Conservation (phyloP, 92 coral and sea anemone species). For the Siderastrea radians region DNA sequence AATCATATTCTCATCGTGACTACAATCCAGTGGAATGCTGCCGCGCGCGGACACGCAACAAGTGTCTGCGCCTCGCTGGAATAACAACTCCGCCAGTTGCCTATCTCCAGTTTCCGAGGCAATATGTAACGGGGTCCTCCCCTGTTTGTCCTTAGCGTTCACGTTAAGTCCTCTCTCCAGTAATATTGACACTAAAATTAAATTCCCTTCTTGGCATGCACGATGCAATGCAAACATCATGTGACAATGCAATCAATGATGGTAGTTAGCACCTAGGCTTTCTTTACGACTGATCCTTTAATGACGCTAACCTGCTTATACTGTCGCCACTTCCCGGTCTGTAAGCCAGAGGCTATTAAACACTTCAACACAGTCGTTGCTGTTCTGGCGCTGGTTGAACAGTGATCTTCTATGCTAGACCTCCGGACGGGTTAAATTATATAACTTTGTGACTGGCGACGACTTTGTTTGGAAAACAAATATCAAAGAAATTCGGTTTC, state of each 20-base stretch:
- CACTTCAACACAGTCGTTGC: not conserved
- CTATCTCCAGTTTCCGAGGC: slow-evolving; percentile 68
- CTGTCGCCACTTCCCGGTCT: not conserved
- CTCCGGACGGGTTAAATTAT: not conserved
- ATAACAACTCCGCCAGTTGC: slow-evolving; percentile 73
- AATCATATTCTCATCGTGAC: slow-evolving; percentile 69
- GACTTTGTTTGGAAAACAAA: slow-evolving; percentile 41
- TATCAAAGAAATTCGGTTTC: slow-evolving; percentile 2
- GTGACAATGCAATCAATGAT: slow-evolving; percentile 27
- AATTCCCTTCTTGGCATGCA: slow-evolving; percentile 76
- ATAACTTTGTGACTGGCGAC: not conserved
- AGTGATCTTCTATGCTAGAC: not conserved
- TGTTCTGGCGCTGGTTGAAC: not conserved
- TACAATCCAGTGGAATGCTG: slow-evolving; percentile 76
- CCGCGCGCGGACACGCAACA: slow-evolving; percentile 59
- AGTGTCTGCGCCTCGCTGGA: slow-evolving; percentile 81
- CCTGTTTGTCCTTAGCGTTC: slow-evolving; percentile 81
- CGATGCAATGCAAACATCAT: slow-evolving; percentile 65
- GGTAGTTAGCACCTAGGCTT: not conserved
- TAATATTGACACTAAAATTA: slow-evolving; percentile 67
- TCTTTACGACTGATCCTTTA: not conserved
- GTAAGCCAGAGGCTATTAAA: not conserved
- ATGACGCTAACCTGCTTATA: slow-evolving; percentile 12
- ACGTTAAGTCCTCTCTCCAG: slow-evolving; percentile 58
- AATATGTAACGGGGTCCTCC: slow-evolving; percentile 81